These are phyloP conservation scores for Fragariocoptes setiger DNA, from an alignment of 1,140 invertebrate genomes.

Conservation along the genomic window DNA sequence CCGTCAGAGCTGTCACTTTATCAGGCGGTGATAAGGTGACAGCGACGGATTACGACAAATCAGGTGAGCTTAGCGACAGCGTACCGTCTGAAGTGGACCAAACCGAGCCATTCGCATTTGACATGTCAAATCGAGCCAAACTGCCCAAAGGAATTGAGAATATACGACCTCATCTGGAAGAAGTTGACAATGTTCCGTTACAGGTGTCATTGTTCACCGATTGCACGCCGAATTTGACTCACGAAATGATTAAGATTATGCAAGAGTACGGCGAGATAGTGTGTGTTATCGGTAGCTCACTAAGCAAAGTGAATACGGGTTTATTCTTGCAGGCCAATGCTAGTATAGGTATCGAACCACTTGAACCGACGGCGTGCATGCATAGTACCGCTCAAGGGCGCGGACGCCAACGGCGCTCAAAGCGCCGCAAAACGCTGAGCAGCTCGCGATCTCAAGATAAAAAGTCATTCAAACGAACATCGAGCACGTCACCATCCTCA, in stretches of 20 bases:
- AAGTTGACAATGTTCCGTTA: constrained; percentile 82
- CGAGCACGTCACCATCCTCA: not conserved
- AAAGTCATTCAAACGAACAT: not conserved
- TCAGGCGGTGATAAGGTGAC: not conserved
- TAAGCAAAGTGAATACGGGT: constrained; percentile 50
- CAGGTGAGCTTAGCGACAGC: not conserved
- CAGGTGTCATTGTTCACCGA: constrained; percentile 86
- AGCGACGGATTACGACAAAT: not conserved
- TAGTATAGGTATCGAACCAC: constrained; percentile 60
- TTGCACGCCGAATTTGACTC: constrained; percentile 52
- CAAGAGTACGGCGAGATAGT: constrained; percentile 80
- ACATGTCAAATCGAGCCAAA: constrained; percentile 70
- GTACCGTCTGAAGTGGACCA: not conserved
- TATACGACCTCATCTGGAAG: constrained; percentile 69
- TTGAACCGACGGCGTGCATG: constrained; percentile 63
- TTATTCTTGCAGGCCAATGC: constrained; percentile 79
- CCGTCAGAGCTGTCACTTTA: too few species aligned
- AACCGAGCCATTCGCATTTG: constrained; percentile 44
- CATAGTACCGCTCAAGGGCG: constrained; percentile 13
- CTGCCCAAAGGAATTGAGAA: constrained; percentile 81
- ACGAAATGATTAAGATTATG: constrained; percentile 75
- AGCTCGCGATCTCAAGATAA: not conserved
- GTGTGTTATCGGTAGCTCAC: constrained; percentile 55
- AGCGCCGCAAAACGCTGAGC: too few species aligned
- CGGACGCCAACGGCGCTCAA: not conserved